Evolutionary conservation across 1,140 invertebrate species (phyloP), one percentile per base, ranked within the genome.

Genomic region (Zophobas morio): DNA sequence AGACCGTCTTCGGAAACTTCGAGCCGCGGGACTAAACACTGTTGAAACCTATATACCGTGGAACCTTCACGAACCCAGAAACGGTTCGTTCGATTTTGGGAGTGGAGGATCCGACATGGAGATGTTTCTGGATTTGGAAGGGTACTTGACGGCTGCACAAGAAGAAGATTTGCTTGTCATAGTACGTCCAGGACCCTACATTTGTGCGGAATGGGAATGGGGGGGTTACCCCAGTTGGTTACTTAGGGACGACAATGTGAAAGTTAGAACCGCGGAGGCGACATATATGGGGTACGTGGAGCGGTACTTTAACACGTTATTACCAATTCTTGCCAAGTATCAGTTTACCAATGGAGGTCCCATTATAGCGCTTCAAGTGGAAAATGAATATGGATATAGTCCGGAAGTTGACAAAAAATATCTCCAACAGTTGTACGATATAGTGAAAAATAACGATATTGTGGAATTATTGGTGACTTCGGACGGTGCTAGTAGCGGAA

Each of bases 21-120:
- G 92, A 85, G 92, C 93, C n/a, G 33, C 57, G 70, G 97, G 97
- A 6, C 88, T 98, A 0, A 98, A 98, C 88, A 91, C 96, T 0
- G 89, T 99, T 3, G 93, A 95, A 79, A 96, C 95, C 94, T 98
- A 98, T 84, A 92, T 98, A 0, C 95, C 97, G 84, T 99, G 97
- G 97, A 96, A 94, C 81, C 88, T 92, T 57, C 97, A 99, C 86
- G 95, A 99, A 87, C 93, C 49, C 2, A 20, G 20, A 6, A 51
- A 6, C 2, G n/a, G n/a, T 51, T 5, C 91, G 40, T 88, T 89
- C 54, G 93, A 91, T 82, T 85, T 90, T 37, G 98, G 97, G 2
- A 20, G 20, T 20, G 49, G 49, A 0, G 93, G 96, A 75, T 90
- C 91, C 2, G 93, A 98, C 86, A 78, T 98, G 36, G 86, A 86